Base-by-base conservation (phyloP, 2,113 vertebrate genomes). In the Cacatua alba region DNA sequence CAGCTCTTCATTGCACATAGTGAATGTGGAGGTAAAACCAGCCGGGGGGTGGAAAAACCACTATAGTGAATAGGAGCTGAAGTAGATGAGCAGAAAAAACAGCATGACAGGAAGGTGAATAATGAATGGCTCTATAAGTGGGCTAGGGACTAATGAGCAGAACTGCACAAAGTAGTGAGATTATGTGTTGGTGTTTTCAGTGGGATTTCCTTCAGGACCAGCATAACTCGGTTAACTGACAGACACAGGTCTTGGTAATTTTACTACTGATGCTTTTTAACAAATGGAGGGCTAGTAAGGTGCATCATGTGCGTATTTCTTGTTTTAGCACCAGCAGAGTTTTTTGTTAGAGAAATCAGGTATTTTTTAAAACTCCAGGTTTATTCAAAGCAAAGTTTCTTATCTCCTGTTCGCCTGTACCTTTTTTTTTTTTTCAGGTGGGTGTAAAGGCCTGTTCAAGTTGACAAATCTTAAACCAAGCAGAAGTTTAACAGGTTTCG, bases 271-370 rank as follows among this genome's bases (percentile, higher is more conserved):
- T 24, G 31, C 8, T 60, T 41, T 69, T 23, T 18, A 44, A 33
- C 8, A 64, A 31, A 52, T 2, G 8, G 39, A 60, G 43, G 28
- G 19, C 62, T 12, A 24, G 28, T 6, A 39, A 14, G 10, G 8
- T 15, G 29, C 11, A 25, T 6, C 13, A 8, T 4, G 3, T 4
- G 6, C 4, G 0, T 14, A 17, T 18, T 46, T 39, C 43, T 53
- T 28, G 31, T 14, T 67, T 57, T 33, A 53, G 17, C 39, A 53
- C 14, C 18, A 55, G 39, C 10, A 68, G 16, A 44, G 44, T n/a
- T 25, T 82, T 46, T 25, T 12, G 17, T 17, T 31, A 37, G 15
- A 70, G 23, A 43, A 59, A 82, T 5, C 1, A 0, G 10, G 1
- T 62, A 9, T 19, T 46, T 75, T 76, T 74, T 24, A 13, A 52